Evolutionary conservation across 2,113 vertebrate species (phyloP), one percentile per base, ranked within the genome.

Genomic region (Dasyornis broadbenti): DNA sequence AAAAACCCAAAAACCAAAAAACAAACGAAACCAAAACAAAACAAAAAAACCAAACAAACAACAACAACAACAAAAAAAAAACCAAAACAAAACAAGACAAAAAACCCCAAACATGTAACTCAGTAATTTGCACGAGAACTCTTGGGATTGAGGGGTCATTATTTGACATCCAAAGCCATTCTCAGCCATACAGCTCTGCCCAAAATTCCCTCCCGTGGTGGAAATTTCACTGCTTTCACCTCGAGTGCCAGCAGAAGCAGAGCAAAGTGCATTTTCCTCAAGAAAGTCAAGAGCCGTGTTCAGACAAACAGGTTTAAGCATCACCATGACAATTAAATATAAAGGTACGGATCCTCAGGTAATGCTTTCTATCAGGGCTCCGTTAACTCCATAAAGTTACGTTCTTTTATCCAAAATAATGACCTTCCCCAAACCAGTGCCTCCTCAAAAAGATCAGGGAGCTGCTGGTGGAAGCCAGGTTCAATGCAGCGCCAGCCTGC

Each of bases 101-200:
- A 26, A 19, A 33, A 22, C 1, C 7, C n/a, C n/a, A n/a, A n/a
- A n/a, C n/a, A 33, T 64, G 19, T 22, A 86, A 52, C 42, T 63
- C 37, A 15, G 13, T 22, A 27, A 20, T 40, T 90, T 82, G 15
- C 28, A 13, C 4, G 23, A 45, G 50, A 21, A 61, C n/a, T 45
- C 22, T 14, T 49, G 64, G 50, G 35, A 22, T 1, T 37, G 24
- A 1, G 1, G 40, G 39, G 3, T 27, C 24, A 26, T 3, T 56
- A 20, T 60, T 50, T 22, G 56, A 31, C 56, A 52, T 22, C 18
- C 49, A 47, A 80, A 89, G 69, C 27, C 20, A 1, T 35, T 42
- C 23, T 26, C 13, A 73, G 26, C 13, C 40, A 18, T n/a, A 8
- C 8, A 10, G 4, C 39, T n/a, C 53, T 70, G 35, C 42, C 56